Evolutionary conservation across 2,888 invertebrate species (phyloP).

Genomic region (Pristionchus exspectatus): DNA sequence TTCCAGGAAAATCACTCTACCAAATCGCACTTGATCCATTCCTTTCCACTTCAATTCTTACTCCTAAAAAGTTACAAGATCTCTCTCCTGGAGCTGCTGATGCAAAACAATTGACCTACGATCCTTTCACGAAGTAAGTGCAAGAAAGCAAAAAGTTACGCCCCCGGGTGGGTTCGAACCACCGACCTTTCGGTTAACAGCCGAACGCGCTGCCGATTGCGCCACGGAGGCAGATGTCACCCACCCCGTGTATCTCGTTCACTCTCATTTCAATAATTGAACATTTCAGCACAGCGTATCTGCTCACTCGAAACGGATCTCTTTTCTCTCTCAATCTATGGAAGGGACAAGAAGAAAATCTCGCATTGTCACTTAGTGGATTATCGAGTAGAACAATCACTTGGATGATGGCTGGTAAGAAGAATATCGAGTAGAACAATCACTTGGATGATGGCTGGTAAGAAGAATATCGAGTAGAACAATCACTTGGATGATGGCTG

Average conservation of each 20-base stretch:
- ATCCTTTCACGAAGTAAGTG: conserved; percentile 77
- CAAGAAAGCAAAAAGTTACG: conserved; percentile 10
- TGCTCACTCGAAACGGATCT: conserved; percentile 76
- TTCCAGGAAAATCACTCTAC: conserved; percentile 50
- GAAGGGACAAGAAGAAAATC: conserved; percentile 72
- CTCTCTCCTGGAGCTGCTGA: conserved; percentile 74
- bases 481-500: conserved; percentile 72
- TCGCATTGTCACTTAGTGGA: conserved; percentile 73
- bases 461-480: conserved; percentile 74
- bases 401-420: conserved; percentile 69
- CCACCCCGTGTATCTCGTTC: neutral
- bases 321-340: conserved; percentile 74
- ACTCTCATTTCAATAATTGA: neutral
- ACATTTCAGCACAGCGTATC: conserved; percentile 74
- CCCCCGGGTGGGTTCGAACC: conserved; percentile 72
- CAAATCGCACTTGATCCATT: conserved; percentile 74
- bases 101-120: conserved; percentile 77
- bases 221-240: conserved; percentile 62
- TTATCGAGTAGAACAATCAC: conserved; percentile 74
- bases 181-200: conserved; percentile 78
- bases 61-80: conserved; percentile 72
- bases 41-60: conserved; percentile 68
- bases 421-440: conserved; percentile 70
- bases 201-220: conserved; percentile 75
- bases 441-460: conserved; percentile 71